A percentile compares a stretch with the other conserved stretches of the same genome.
These are phyloP conservation scores for Neogobius melanostomus DNA, from an alignment of 2,113 vertebrate species.

Conservation along the genomic window DNA sequence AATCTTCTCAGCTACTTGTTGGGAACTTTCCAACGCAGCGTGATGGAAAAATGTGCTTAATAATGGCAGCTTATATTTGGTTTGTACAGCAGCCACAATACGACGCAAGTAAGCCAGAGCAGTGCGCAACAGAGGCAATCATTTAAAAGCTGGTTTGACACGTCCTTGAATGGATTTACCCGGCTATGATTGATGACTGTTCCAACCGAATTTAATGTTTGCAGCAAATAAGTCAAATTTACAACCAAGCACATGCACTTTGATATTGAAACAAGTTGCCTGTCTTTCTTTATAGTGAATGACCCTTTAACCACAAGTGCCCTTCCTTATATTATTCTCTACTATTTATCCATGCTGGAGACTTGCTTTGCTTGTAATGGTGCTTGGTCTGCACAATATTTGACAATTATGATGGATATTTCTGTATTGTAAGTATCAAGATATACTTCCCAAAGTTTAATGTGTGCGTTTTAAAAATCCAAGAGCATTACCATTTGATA, in stretches of 20 bases:
- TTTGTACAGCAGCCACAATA: constrained; percentile 8
- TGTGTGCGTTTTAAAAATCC: too few relatives aligned
- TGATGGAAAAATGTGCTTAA: constrained; percentile 50
- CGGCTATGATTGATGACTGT: neutral
- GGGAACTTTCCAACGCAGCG: constrained; percentile 47
- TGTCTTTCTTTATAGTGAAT: neutral
- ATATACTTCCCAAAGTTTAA: too few relatives aligned
- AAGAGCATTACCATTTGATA: too few relatives aligned
- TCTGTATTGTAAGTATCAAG: too few relatives aligned
- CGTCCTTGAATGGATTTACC: neutral
- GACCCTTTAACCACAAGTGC: too few relatives aligned
- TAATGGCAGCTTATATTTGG: constrained; percentile 46
- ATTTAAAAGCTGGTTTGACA: neutral
- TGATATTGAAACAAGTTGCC: neutral
- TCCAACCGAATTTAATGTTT: neutral
- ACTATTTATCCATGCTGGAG: too few relatives aligned
- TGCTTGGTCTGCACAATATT: too few relatives aligned
- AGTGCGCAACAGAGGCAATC: neutral
- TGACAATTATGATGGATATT: too few relatives aligned
- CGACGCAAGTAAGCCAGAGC: neutral
- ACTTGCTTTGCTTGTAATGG: too few relatives aligned
- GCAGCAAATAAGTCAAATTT: neutral
- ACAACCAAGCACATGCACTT: neutral
- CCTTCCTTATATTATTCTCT: too few relatives aligned
- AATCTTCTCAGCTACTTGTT: constrained; percentile 55